Percentiles rank a stretch among this genome's conserved stretches.
Evolutionary conservation across 1,140 invertebrate genomes (phyloP).

Genomic region (Saccostrea cuccullata): DNA sequence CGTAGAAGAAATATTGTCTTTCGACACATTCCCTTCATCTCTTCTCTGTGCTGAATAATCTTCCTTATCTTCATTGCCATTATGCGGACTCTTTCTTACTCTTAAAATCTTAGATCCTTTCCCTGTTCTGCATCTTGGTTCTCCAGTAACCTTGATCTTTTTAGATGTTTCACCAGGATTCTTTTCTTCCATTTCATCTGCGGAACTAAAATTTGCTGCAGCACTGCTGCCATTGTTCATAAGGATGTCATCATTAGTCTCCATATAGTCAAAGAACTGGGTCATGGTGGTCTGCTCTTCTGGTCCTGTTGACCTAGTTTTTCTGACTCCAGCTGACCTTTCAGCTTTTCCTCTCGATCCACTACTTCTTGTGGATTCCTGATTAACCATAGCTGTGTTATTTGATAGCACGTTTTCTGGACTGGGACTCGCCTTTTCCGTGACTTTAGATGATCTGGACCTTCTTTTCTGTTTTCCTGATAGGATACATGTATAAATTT

Average conservation of each 20-base stretch:
- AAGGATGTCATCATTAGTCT: not conserved
- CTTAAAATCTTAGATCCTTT: not conserved
- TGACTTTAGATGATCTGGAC: not conserved
- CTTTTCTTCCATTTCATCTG: not conserved
- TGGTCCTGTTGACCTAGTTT: not conserved
- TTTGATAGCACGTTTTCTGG: not conserved
- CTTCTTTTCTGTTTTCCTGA: not conserved
- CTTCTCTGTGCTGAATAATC: not conserved
- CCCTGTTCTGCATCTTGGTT: not conserved
- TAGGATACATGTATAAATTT: not conserved
- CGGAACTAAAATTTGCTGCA: not conserved
- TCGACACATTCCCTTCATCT: not conserved
- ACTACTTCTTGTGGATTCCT: not conserved
- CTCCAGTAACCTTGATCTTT: not conserved
- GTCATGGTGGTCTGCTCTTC: constrained; percentile 61
- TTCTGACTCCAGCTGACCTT: not conserved
- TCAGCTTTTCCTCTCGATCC: not conserved
- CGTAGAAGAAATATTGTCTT: not conserved
- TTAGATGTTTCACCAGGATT: not conserved
- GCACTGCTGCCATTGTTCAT: not conserved
- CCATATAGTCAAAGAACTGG: constrained; percentile 57
- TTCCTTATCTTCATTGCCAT: not conserved
- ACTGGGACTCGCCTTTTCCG: not conserved
- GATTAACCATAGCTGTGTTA: not conserved
- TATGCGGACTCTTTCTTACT: not conserved